phyloP scores from a whole-genome alignment of 2,797 vertebrate species.

The Hemibagrus guttatus region DNA sequence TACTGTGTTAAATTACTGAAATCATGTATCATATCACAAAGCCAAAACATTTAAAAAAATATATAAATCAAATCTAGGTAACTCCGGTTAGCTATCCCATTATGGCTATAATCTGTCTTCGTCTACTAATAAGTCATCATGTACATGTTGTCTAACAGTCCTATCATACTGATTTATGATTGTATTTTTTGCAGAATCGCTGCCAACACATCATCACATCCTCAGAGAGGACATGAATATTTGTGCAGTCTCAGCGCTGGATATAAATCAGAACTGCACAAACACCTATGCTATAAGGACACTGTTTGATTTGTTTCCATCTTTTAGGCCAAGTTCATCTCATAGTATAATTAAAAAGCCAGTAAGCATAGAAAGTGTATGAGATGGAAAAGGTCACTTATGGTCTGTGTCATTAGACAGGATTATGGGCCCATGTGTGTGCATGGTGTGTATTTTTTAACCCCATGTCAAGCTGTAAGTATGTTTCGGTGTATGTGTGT shows the following conservation, averaged over 20 bases:
- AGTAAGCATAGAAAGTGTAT: no score
- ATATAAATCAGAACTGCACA: background rate
- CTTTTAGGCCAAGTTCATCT: background rate
- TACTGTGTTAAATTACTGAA: background rate
- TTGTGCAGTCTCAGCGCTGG: background rate
- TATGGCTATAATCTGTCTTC: background rate
- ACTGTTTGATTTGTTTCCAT: background rate
- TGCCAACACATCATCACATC: background rate
- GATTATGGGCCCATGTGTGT: constrained; percentile 42
- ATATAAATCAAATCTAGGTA: background rate
- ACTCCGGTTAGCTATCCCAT: background rate
- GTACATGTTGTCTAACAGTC: background rate
- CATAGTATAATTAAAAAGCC: background rate
- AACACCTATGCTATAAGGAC: background rate
- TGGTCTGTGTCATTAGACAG: constrained; percentile 21
- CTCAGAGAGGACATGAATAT: background rate
- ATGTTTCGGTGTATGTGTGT: background rate
- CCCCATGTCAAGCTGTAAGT: background rate
- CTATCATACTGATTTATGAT: background rate
- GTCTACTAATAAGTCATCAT: constrained; percentile 1
- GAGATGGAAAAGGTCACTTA: background rate
- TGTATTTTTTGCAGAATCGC: background rate
- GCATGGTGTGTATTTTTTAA: constrained; percentile 26
- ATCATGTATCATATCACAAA: background rate
- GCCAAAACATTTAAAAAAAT: background rate